These are phyloP conservation scores for Hylomyscus alleni DNA, from an alignment of 2,797 vertebrate genomes.

Conservation along the genomic window DNA sequence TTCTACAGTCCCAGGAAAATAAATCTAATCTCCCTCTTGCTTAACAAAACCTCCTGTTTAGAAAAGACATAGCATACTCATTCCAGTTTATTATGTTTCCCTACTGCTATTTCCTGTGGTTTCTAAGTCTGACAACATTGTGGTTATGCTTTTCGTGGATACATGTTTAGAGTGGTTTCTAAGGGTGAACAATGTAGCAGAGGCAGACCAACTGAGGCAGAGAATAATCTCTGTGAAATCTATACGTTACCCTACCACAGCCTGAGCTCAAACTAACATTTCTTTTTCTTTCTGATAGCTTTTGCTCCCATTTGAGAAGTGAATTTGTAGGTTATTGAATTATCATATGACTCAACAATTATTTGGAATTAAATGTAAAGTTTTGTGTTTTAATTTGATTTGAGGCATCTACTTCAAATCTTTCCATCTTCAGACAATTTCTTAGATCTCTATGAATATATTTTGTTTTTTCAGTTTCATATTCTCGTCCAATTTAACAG, in stretches of 20 bases:
- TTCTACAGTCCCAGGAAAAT: neutral
- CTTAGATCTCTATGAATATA: neutral
- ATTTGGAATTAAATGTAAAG: neutral
- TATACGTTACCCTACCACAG: neutral
- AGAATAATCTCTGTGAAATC: neutral
- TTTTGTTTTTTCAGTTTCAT: neutral
- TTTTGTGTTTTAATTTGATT: constrained; percentile 45
- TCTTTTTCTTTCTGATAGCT: neutral
- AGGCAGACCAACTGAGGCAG: neutral
- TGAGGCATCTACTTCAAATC: neutral
- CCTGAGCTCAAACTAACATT: neutral
- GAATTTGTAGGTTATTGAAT: neutral
- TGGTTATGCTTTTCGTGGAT: neutral
- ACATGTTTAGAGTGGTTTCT: neutral
- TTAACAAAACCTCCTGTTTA: neutral
- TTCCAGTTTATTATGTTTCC: neutral
- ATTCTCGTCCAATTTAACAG: neutral
- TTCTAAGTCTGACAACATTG: neutral
- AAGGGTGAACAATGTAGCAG: neutral
- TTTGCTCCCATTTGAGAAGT: neutral
- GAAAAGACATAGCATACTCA: neutral
- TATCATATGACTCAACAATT: neutral
- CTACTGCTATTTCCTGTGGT: constrained; percentile 5
- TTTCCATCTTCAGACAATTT: neutral
- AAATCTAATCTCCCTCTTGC: neutral